phyloP scores from a whole-genome alignment of 2,113 vertebrate species.

The Saguinus imperator region DNA sequence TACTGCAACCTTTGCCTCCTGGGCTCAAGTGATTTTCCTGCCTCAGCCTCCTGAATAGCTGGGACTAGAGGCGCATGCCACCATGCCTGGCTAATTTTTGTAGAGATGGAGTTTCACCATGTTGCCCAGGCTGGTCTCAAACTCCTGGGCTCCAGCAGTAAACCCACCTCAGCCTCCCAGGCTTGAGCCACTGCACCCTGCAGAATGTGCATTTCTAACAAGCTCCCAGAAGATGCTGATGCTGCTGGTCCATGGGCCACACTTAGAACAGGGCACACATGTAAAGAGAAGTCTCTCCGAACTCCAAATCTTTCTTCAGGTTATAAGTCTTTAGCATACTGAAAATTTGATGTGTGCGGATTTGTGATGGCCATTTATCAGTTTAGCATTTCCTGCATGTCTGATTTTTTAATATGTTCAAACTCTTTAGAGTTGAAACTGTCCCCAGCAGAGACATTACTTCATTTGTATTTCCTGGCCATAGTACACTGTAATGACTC shows the following conservation, averaged over 20 bases:
- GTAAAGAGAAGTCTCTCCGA: not conserved
- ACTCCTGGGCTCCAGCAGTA: not conserved
- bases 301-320: not conserved
- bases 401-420: not conserved
- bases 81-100: not conserved
- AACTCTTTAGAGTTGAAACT: not conserved
- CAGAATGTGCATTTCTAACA: not conserved
- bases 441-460: not conserved
- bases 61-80: not conserved
- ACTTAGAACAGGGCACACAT: not conserved
- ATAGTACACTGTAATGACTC: not conserved
- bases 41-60: not conserved
- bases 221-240: not conserved
- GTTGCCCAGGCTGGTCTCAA: not conserved
- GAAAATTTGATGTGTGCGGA: not conserved
- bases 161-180: not conserved
- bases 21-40: not conserved
- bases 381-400: not conserved
- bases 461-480: slow-evolving; percentile 14
- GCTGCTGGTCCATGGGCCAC: not conserved
- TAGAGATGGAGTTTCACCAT: not conserved
- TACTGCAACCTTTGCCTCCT: not conserved
- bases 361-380: not conserved
- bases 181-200: not conserved
- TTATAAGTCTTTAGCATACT: not conserved